Evolutionary conservation across 2,888 invertebrate species (phyloP).

Genomic region (Cephus nigrinus): DNA sequence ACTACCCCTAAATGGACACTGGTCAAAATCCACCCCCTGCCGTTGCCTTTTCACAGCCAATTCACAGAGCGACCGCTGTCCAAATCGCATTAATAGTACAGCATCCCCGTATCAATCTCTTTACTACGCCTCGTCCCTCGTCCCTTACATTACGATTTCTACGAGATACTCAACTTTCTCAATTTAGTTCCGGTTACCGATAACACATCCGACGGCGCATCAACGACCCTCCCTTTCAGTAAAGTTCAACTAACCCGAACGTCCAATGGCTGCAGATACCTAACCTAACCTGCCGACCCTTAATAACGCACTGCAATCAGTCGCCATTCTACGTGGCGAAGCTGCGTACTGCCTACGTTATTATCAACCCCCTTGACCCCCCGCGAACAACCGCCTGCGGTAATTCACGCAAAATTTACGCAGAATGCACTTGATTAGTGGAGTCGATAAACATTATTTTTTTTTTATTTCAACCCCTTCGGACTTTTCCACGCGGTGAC

Average conservation of each 20-base stretch:
- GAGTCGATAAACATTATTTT: too few relatives aligned
- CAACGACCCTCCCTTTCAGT: too few relatives aligned
- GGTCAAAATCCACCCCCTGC: background rate
- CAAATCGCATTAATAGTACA: conserved; percentile 44
- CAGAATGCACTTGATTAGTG: background rate
- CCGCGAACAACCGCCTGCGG: background rate
- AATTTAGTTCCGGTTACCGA: too few relatives aligned
- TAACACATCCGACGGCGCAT: too few relatives aligned
- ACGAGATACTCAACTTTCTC: too few relatives aligned
- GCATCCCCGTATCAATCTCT: conserved; percentile 19
- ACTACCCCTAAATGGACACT: background rate
- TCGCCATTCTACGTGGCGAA: conserved; percentile 2
- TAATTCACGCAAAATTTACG: conserved; percentile 8
- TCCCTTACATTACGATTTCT: too few relatives aligned
- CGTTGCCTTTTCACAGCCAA: conserved; percentile 39
- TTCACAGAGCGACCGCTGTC: conserved; percentile 27
- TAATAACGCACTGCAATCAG: too few relatives aligned
- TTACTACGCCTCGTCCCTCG: background rate
- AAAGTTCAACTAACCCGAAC: too few relatives aligned
- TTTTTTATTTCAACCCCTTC: too few relatives aligned
- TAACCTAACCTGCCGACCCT: conserved; percentile 9
- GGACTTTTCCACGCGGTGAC: too few relatives aligned
- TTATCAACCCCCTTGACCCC: background rate
- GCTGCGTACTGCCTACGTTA: conserved; percentile 16
- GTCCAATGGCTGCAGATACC: conserved; percentile 21